A percentile compares a stretch with the other conserved stretches of the same genome.
Evolutionary conservation across 1,140 invertebrate genomes (phyloP).

Genomic region (Lutraria rhynchaena): DNA sequence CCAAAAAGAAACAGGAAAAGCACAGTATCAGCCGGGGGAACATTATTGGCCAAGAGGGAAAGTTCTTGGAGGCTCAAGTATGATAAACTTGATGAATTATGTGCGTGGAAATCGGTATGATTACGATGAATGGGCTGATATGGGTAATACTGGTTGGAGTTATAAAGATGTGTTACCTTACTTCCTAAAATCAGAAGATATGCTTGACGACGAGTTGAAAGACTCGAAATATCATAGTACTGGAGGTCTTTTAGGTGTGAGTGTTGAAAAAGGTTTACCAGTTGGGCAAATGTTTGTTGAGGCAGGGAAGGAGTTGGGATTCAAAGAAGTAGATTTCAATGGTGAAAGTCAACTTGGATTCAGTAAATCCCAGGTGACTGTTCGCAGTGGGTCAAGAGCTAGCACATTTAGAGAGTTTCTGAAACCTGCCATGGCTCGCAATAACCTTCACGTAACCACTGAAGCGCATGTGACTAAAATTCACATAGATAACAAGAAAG

Average conservation of each 20-base stretch:
- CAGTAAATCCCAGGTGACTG: neutral
- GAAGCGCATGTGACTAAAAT: slow-evolving; percentile 35
- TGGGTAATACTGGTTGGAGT: slow-evolving; percentile 96
- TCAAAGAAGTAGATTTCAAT: neutral
- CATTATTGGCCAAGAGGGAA: slow-evolving; percentile 76
- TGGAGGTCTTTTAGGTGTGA: slow-evolving; percentile 42
- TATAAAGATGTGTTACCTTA: slow-evolving; percentile 92
- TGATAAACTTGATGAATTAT: slow-evolving; percentile 98
- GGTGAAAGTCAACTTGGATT: too few relatives aligned
- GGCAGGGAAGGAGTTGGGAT: too few relatives aligned
- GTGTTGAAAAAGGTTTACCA: slow-evolving; percentile 22
- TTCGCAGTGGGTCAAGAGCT: slow-evolving; percentile 31
- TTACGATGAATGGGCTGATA: slow-evolving; percentile 94
- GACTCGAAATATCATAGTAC: too few relatives aligned
- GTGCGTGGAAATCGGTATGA: slow-evolving; percentile 94
- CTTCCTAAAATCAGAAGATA: too few relatives aligned
- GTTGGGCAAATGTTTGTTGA: slow-evolving; percentile 7
- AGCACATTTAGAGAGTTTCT: slow-evolving; percentile 68
- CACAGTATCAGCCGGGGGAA: neutral
- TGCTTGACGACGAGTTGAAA: too few relatives aligned
- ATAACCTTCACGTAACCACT: slow-evolving; percentile 28
- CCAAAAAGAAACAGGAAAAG: neutral
- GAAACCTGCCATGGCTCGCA: slow-evolving; percentile 6
- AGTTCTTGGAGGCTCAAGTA: slow-evolving; percentile 89
- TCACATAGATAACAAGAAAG: neutral